These are phyloP conservation scores for Pangasianodon gigas DNA, from an alignment of 2,113 vertebrate genomes.

Conservation along the genomic window DNA sequence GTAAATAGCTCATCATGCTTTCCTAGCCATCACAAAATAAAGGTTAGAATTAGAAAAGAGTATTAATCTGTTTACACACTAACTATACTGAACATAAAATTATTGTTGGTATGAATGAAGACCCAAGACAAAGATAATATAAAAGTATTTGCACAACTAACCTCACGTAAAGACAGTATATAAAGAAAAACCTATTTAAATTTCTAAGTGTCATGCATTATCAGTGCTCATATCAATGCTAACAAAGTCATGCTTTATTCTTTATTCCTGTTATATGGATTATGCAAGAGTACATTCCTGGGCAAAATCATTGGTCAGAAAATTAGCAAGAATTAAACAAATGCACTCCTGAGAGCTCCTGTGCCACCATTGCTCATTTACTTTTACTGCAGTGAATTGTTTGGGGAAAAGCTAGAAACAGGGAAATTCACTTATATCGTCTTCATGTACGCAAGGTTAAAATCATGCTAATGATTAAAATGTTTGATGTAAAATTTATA, in stretches of 20 bases:
- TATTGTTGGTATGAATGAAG: not conserved
- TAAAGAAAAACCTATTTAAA: not conserved
- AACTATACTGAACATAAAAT: not conserved
- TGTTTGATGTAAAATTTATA: no score
- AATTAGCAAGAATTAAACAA: no score
- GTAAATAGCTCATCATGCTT: not conserved
- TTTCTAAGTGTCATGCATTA: not conserved
- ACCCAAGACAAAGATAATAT: not conserved
- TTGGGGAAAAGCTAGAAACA: no score
- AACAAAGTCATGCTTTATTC: not conserved
- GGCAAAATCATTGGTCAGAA: no score
- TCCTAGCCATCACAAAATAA: not conserved
- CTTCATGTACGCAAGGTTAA: no score
- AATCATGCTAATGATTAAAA: no score
- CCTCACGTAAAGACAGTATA: not conserved
- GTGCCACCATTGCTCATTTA: no score
- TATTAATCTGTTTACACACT: not conserved
- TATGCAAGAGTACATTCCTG: not conserved
- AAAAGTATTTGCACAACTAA: not conserved
- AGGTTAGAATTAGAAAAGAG: not conserved
- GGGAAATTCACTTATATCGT: no score
- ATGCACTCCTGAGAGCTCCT: no score
- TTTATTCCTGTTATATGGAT: not conserved
- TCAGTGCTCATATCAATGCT: not conserved
- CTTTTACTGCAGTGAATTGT: no score